Base-by-base conservation (phyloP, 2,113 vertebrate species). In the Zosterops pallidus region DNA sequence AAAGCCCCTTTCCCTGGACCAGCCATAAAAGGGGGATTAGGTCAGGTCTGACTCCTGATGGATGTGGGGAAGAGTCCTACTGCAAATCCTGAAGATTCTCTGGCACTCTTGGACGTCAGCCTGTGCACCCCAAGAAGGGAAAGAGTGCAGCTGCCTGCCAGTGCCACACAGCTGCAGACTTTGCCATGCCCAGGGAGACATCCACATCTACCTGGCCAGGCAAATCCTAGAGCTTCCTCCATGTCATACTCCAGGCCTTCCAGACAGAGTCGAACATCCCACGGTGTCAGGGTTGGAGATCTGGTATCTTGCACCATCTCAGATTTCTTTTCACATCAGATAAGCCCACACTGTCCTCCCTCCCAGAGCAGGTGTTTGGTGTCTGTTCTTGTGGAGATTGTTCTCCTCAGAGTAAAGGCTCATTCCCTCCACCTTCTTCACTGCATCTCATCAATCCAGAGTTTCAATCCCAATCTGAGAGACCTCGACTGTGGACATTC, bases 91-190 rank as follows among this genome's bases (percentile, higher is more conserved):
- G 62, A n/a, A 50, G 75, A 52, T 8, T 11, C 20, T 90, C 52
- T 78, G 75, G 83, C 3, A 6, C 14, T 75, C 50, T 9, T 35
- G 79, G 79, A 62, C 1, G 1, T 62, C 52, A 59, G n/a, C n/a
- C 41, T 0, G 0, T 2, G 6, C 67, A 82, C 9, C n/a, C 42
- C 41, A 41, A 41, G 44, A 1, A 0, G 47, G 52, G 79, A 67
- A 71, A 56, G n/a, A 49, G n/a, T 8, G 70, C 69, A 74, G 60
- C 33, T 77, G 53, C 49, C 63, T 57, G 57, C 28, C 14, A 2
- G 35, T 47, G 46, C n/a, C 65, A 74, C 37, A 23, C 31, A 71
- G 60, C 74, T 78, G 86, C 52, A 76, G 63, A n/a, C 24, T 69
- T 29, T 37, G 70, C 60, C 56, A 18, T 28, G 47, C 14, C 64